Evolutionary conservation across 2,888 invertebrate species (phyloP).

Genomic region (Sarcophaga subvicina): DNA sequence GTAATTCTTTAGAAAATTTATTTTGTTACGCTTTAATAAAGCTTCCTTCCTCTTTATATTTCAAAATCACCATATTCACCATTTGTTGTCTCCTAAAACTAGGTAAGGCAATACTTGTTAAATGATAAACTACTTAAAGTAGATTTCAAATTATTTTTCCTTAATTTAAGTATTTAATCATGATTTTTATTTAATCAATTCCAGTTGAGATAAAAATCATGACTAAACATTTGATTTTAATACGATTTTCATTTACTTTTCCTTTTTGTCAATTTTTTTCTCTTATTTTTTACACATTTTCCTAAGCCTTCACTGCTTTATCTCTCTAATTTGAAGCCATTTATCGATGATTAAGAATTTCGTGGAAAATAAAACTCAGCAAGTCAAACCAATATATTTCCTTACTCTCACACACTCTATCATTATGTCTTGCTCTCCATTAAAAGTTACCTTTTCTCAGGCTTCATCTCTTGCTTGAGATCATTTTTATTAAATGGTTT

Average conservation of each 20-base stretch:
- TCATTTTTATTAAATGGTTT: not conserved
- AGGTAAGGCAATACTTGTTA: no score
- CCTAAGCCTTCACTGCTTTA: not conserved
- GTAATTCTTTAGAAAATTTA: no score
- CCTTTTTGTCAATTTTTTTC: not conserved
- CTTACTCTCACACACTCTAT: not conserved
- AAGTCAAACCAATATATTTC: no score
- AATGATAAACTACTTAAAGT: no score
- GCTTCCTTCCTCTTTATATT: no score
- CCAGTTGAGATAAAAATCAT: not conserved
- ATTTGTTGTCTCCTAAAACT: no score
- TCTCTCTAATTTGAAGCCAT: slow-evolving; percentile 21
- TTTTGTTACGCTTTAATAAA: no score
- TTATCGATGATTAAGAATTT: not conserved
- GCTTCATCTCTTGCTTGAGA: not conserved
- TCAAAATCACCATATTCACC: no score
- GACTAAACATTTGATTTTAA: not conserved
- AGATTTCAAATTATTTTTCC: no score
- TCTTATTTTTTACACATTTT: not conserved
- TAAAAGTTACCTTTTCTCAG: not conserved
- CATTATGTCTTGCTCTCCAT: not conserved
- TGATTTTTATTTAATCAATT: slow-evolving; percentile 11
- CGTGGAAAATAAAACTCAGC: not conserved
- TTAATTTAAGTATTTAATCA: not conserved
- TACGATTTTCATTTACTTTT: slow-evolving; percentile 1